Percentiles rank a stretch among this genome's conserved stretches.
Evolutionary conservation across 2,797 vertebrate species (phyloP).

Genomic region (Anomalospiza imberbis): DNA sequence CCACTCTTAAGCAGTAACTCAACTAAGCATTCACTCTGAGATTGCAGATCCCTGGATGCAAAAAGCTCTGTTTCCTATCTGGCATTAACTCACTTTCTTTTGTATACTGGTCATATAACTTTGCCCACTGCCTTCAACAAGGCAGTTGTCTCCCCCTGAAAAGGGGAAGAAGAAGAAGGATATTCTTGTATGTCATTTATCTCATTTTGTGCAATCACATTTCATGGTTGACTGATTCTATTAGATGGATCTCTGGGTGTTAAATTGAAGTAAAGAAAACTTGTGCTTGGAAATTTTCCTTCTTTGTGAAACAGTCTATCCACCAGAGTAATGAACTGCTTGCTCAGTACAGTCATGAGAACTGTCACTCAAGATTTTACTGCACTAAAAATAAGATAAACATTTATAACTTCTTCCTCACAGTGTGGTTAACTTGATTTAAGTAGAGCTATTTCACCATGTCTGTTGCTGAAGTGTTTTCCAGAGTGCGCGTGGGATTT

Average conservation of each 20-base stretch:
- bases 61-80: neutral
- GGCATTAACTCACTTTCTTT: neutral
- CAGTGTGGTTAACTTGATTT: neutral
- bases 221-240: neutral
- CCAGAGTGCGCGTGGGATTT: neutral
- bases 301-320: neutral
- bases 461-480: neutral
- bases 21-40: neutral
- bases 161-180: neutral
- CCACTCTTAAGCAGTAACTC: neutral
- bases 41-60: neutral
- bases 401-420: neutral
- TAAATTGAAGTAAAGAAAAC: neutral
- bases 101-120: neutral
- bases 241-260: neutral
- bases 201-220: neutral
- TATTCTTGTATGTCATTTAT: neutral
- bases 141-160: neutral
- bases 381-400: slow-evolving; percentile 12
- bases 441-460: neutral
- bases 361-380: neutral
- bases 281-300: neutral
- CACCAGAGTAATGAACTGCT: neutral
- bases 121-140: neutral
- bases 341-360: slow-evolving; percentile 6